A percentile compares a stretch with the other conserved stretches of the same genome.
These are phyloP conservation scores for Pinctada fucata DNA, from an alignment of 2,888 invertebrate genomes.

Conservation along the genomic window DNA sequence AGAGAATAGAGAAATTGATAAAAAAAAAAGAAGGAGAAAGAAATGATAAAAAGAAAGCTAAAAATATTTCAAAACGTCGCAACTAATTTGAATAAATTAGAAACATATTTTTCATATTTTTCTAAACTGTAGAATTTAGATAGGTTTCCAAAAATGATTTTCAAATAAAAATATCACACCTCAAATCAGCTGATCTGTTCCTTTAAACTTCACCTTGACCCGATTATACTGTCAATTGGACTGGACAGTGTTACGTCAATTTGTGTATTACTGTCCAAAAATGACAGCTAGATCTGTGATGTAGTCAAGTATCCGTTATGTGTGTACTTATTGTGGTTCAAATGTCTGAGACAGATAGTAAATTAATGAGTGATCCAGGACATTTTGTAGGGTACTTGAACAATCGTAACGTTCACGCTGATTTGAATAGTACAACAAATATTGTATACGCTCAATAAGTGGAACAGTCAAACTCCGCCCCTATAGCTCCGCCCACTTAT, in stretches of 20 bases:
- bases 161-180: no score
- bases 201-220: no score
- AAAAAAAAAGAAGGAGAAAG: no score
- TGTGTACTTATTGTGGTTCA: conserved; percentile 19
- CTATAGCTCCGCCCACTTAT: conserved; percentile 49
- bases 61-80: no score
- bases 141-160: no score
- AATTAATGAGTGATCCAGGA: conserved; percentile 30
- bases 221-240: not conserved
- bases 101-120: no score
- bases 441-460: conserved; percentile 25
- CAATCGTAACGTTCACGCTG: conserved; percentile 35
- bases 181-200: no score
- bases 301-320: not conserved
- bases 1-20: no score
- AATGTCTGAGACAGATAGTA: conserved; percentile 36
- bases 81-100: no score
- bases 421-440: conserved; percentile 30
- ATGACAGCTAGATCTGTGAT: not conserved
- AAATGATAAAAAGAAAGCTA: no score
- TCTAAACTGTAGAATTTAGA: no score
- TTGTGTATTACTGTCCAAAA: not conserved
- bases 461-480: conserved; percentile 41
- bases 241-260: not conserved
- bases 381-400: conserved; percentile 31